Conservation (phyloP, 2,113 vertebrate genomes). For the Puntigrus tetrazona region DNA sequence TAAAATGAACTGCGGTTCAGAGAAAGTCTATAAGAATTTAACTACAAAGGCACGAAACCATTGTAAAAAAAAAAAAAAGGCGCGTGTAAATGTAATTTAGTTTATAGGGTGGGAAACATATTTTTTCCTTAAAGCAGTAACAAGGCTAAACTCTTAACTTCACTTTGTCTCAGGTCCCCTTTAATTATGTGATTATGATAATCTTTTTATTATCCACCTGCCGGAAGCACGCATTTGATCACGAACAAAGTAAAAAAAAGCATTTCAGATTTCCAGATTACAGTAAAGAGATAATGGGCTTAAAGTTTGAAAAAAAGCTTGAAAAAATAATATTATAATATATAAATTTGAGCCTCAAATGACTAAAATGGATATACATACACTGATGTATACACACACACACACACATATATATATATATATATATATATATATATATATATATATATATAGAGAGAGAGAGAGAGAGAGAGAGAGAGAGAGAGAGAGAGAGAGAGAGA, state of each 20-base stretch:
- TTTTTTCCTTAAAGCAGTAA: not conserved
- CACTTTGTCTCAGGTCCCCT: not conserved
- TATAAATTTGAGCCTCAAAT: too few relatives aligned
- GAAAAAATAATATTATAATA: not conserved
- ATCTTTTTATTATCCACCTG: not conserved
- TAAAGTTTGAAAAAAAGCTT: not conserved
- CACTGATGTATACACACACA: too few relatives aligned
- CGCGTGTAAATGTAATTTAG: not conserved
- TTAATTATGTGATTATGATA: not conserved
- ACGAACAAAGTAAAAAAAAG: not conserved
- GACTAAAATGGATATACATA: too few relatives aligned
- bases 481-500: too few relatives aligned
- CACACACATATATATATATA: too few relatives aligned
- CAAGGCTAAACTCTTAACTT: not conserved
- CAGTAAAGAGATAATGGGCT: not conserved
- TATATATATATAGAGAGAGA: too few relatives aligned
- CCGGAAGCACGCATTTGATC: not conserved
- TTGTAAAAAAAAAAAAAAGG: too few relatives aligned
- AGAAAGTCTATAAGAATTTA: not conserved
- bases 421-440: too few relatives aligned
- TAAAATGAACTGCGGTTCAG: not conserved
- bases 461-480: too few relatives aligned
- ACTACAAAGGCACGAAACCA: not conserved
- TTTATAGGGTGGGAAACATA: not conserved
- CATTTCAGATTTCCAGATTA: not conserved